A percentile compares a stretch with the other conserved stretches of the same genome.
These are phyloP conservation scores for Indri indri DNA, from an alignment of 2,113 vertebrate species.

Conservation along the genomic window DNA sequence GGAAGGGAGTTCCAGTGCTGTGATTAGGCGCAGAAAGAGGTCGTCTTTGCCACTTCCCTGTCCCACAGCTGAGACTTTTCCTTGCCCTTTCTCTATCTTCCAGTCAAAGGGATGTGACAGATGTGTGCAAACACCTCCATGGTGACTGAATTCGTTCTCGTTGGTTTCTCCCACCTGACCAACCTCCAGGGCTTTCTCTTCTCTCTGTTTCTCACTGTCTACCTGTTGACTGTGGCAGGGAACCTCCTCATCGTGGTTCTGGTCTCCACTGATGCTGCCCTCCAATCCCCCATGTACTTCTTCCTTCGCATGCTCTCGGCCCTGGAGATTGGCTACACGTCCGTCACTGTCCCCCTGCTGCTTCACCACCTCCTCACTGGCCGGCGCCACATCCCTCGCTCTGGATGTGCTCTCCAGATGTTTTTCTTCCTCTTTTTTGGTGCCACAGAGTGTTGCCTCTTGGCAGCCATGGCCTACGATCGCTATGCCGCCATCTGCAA, in stretches of 20 bases:
- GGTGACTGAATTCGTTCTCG: background rate
- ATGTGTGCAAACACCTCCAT: background rate
- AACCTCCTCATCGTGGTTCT: conserved; percentile 53
- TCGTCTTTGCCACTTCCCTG: background rate
- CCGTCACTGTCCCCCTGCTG: conserved; percentile 51
- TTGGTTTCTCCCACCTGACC: conserved; percentile 37
- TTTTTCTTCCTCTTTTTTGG: conserved; percentile 72
- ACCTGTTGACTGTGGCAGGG: conserved; percentile 4
- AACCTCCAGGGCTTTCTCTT: conserved; percentile 40
- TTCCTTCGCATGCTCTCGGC: conserved; percentile 58
- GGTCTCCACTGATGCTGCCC: background rate
- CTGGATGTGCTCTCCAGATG: conserved; percentile 57
- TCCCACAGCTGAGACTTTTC: background rate
- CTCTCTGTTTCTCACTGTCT: conserved; percentile 51
- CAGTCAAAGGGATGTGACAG: background rate
- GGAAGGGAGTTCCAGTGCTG: background rate
- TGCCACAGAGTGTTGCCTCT: conserved; percentile 50
- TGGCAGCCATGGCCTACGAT: conserved; percentile 64
- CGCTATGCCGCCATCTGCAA: conserved; percentile 23
- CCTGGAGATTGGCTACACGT: conserved; percentile 65
- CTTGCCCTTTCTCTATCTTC: background rate
- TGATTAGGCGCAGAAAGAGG: background rate
- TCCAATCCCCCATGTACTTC: conserved; percentile 67
- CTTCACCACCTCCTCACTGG: conserved; percentile 36
- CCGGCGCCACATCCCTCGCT: background rate